These are phyloP conservation scores for Oncorhynchus gorbuscha DNA, from an alignment of 2,113 vertebrate species.

Conservation along the genomic window DNA sequence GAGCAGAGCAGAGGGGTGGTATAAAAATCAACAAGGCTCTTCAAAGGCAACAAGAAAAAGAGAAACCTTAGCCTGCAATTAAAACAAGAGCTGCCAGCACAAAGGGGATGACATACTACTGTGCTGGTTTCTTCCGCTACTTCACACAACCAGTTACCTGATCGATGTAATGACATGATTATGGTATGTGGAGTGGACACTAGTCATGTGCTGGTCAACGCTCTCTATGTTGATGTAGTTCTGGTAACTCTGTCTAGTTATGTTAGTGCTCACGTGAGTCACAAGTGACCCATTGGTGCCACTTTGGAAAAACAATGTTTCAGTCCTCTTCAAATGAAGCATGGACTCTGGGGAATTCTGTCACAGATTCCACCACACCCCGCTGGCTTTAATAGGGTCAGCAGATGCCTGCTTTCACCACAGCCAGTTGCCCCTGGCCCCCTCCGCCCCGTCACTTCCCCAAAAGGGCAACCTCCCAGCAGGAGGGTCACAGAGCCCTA, in stretches of 20 bases:
- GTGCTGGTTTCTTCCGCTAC: conserved; percentile 62
- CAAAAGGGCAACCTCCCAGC: conserved; percentile 61
- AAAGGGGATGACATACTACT: conserved; percentile 52
- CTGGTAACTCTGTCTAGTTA: conserved; percentile 8
- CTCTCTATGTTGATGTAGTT: conserved; percentile 29
- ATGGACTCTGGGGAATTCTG: conserved; percentile 26
- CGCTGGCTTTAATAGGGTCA: conserved; percentile 51
- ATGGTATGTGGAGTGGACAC: conserved; percentile 25
- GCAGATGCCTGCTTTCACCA: conserved; percentile 40
- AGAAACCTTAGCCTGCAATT: conserved; percentile 65
- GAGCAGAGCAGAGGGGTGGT: conserved; percentile 56
- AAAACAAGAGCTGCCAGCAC: conserved; percentile 62
- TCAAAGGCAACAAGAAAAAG: conserved; percentile 67
- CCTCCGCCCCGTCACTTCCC: conserved; percentile 37
- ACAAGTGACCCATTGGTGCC: background rate
- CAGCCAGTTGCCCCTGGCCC: conserved; percentile 36
- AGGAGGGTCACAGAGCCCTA: conserved; percentile 51
- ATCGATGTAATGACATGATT: conserved; percentile 64
- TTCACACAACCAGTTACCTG: conserved; percentile 62
- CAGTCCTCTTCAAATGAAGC: conserved; percentile 28
- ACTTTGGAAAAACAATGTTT: background rate
- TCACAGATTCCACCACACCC: conserved; percentile 31
- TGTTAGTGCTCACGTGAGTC: background rate
- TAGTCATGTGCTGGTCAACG: conserved; percentile 41
- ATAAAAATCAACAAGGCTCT: conserved; percentile 72